These are phyloP conservation scores for Pemphigus obesinymphae DNA, from an alignment of 1,140 invertebrate species.

Conservation along the genomic window DNA sequence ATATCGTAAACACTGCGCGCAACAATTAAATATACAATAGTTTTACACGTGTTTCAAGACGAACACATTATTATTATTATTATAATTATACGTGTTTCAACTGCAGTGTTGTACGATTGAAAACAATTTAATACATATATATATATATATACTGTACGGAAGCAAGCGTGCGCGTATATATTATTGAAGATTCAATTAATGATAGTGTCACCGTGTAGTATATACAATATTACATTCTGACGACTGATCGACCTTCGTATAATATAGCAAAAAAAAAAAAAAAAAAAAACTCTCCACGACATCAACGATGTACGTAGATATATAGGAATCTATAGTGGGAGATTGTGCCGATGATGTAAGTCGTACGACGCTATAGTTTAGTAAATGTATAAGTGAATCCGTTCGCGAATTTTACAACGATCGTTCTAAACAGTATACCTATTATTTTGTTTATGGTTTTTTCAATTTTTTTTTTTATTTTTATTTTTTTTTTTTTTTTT, in stretches of 20 bases:
- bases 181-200: conserved; percentile 21
- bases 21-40: too few relatives aligned
- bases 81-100: too few relatives aligned
- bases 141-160: too few relatives aligned
- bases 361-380: background rate
- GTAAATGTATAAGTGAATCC: too few relatives aligned
- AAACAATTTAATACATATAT: background rate
- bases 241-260: conserved; percentile 20
- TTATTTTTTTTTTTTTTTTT: too few relatives aligned
- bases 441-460: background rate
- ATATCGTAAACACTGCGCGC: too few relatives aligned
- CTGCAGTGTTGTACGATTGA: background rate
- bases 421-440: background rate
- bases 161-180: background rate
- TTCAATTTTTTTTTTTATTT: background rate
- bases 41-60: too few relatives aligned
- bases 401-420: background rate
- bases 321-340: background rate
- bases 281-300: background rate
- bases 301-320: background rate
- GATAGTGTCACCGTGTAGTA: background rate
- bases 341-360: background rate
- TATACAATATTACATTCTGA: background rate
- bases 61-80: too few relatives aligned
- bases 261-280: background rate